Base-by-base conservation (phyloP, 2,888 invertebrate species). In the Oxystoma pomonae region DNA sequence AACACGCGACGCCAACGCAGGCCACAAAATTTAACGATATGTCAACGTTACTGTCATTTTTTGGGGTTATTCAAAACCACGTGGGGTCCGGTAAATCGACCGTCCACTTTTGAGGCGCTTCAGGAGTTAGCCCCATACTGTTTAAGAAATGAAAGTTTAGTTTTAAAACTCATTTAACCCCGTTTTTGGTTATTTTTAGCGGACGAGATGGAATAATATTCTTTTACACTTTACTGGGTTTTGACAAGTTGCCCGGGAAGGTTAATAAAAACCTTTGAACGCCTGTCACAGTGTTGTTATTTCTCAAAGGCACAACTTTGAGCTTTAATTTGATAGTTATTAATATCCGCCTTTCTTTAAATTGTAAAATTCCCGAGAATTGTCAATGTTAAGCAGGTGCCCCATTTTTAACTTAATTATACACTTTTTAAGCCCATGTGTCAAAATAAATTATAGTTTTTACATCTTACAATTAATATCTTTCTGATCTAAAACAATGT, bases 301-400 rank as follows among this genome's bases (percentile, higher is more conserved):
- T 81, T 20, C 82, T 80, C 60, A 87, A 72, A 69, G 88, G 83
- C 1, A 90, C 78, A 0, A 86, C 80, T 81, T 90, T n/a, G n/a
- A n/a, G n/a, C n/a, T n/a, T n/a, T 91, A 35, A 94, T n/a, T n/a
- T n/a, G n/a, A 77, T 96, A 94, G 77, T 94, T 94, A 79, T 97
- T 97, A 0, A 96, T 96, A 77, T 97, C 96, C 0, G 94, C 91
- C n/a, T n/a, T n/a, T n/a, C n/a, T n/a, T n/a, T n/a, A n/a, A n/a
- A n/a, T n/a, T n/a, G n/a, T n/a, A n/a, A n/a, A n/a, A n/a, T n/a
- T n/a, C n/a, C n/a, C n/a, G n/a, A n/a, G n/a, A n/a, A n/a, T n/a
- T n/a, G n/a, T n/a, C n/a, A n/a, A n/a, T n/a, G n/a, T n/a, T n/a
- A n/a, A n/a, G n/a, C n/a, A n/a, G n/a, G n/a, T n/a, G n/a, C n/a